Conservation (phyloP, 2,113 vertebrate genomes). For the Phocoena phocoena region DNA sequence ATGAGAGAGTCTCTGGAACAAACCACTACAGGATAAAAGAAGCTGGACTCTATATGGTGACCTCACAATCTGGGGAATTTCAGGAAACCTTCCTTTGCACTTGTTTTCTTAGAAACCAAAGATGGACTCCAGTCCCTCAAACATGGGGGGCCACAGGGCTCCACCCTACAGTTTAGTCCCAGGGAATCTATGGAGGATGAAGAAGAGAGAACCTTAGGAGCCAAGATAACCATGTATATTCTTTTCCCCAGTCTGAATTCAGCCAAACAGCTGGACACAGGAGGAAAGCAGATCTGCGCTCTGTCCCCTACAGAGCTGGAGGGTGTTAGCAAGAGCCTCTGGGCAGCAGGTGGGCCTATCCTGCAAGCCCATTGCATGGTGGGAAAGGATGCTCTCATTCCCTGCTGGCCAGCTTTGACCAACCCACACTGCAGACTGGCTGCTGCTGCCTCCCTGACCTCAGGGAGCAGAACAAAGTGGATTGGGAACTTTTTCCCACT, state of each 20-base stretch:
- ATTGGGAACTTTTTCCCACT: constrained; percentile 22
- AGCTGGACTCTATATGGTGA: neutral
- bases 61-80: neutral
- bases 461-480: neutral
- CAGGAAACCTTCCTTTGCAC: neutral
- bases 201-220: neutral
- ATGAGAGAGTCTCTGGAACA: neutral
- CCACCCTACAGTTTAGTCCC: neutral
- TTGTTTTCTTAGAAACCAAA: constrained; percentile 18
- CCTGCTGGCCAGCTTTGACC: neutral
- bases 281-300: neutral
- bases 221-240: neutral
- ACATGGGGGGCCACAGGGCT: fast-evolving
- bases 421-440: neutral
- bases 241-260: neutral
- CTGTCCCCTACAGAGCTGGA: neutral
- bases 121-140: neutral
- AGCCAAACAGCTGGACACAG: neutral
- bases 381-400: neutral
- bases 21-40: neutral
- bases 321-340: neutral
- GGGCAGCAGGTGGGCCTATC: neutral
- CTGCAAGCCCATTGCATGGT: neutral
- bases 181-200: neutral
- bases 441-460: neutral